Conservation (phyloP, 2,797 vertebrate species). For the Thaleichthys pacificus region DNA sequence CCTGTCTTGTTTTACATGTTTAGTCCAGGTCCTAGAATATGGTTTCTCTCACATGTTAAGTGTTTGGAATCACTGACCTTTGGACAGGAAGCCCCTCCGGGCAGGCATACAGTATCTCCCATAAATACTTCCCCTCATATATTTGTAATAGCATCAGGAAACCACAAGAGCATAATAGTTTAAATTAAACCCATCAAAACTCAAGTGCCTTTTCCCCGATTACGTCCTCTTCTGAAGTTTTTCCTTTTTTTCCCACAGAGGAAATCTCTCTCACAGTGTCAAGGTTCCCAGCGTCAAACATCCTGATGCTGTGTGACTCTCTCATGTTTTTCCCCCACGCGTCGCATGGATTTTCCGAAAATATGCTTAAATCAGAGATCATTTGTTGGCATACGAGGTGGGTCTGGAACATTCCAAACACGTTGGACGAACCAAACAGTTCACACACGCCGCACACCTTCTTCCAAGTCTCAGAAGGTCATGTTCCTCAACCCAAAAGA, state of each 20-base stretch:
- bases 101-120: constrained; percentile 77
- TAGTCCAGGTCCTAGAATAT: constrained; percentile 44
- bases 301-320: background rate
- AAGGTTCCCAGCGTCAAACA: constrained; percentile 27
- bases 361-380: too few relatives aligned
- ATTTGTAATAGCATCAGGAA: constrained; percentile 78
- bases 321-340: too few relatives aligned
- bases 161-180: constrained; percentile 76
- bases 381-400: constrained; percentile 1
- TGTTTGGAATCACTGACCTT: constrained; percentile 70
- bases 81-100: constrained; percentile 76
- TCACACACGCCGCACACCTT: background rate
- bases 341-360: too few relatives aligned
- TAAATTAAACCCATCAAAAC: constrained; percentile 72
- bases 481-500: background rate
- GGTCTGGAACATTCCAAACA: too few relatives aligned
- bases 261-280: constrained; percentile 52
- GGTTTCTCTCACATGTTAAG: constrained; percentile 72
- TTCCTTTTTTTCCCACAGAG: constrained; percentile 3
- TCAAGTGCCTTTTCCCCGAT: constrained; percentile 63
- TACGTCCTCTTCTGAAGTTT: constrained; percentile 60
- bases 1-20: constrained; percentile 44
- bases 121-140: constrained; percentile 82
- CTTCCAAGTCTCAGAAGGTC: background rate
- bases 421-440: too few relatives aligned